Evolutionary conservation across 2,113 vertebrate genomes (phyloP), one percentile per base, ranked within the genome.

Genomic region (Callospermophilus lateralis): DNA sequence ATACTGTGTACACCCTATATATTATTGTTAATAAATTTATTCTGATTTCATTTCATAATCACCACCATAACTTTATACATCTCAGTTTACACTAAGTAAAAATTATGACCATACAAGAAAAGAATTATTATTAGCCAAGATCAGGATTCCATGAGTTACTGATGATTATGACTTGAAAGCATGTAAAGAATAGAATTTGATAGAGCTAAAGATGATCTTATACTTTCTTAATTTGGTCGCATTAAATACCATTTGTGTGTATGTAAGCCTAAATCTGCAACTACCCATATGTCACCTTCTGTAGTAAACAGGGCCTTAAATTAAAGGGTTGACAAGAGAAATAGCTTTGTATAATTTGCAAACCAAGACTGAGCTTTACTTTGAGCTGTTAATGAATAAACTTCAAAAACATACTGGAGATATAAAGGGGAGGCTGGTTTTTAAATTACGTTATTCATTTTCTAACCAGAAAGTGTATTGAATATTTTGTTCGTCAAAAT

Each of bases 401-500:
- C 87, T 97, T 97, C 95, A 96, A 97, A 92, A 97, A 97, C 81
- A 3, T 4, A 32, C 67, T 20, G 32, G 89, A 88, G 86, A 11
- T 34, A 42, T 68, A 97, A 94, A 4, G 9, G 0, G 0, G 9
- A 73, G 17, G 6, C 22, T 81, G 61, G 6, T 92, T 96, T 97
- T 96, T 95, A 97, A 97, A 89, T 97, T 93, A 90, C 92, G 86
- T 63, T 95, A 95, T 94, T 98, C 93, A 98, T 98, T 98, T 97
- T 88, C 93, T n/a, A n/a, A n/a, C n/a, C n/a, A n/a, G n/a, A n/a
- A n/a, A n/a, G n/a, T n/a, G n/a, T 98, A 85, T 85, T 94, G 87
- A 96, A 95, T 95, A 96, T 98, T 98, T 45, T 97, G 97, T 95
- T 90, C 96, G 97, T 97, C 98, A 98, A 98, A 98, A 98, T n/a